Percentiles rank a stretch among this genome's conserved stretches.
Evolutionary conservation across 2,797 vertebrate genomes (phyloP).

Genomic region (Erethizon dorsatum): DNA sequence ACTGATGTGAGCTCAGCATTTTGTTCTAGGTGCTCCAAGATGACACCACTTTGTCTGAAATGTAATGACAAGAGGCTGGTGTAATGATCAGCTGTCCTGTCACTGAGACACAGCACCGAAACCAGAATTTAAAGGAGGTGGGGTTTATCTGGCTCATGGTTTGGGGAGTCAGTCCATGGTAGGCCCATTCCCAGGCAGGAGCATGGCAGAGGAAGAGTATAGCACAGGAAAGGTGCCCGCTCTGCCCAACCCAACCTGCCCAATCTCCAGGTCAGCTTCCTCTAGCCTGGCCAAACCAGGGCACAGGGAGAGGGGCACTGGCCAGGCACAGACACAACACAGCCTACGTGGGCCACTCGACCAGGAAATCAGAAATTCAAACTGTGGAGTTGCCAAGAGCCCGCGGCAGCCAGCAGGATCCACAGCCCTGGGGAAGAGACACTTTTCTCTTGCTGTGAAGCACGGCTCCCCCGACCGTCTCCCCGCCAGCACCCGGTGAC

Average conservation of each 20-base stretch:
- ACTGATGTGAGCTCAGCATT: not conserved
- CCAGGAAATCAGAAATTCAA: not conserved
- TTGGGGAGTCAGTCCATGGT: not conserved
- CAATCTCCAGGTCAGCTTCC: not conserved
- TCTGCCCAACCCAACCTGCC: not conserved
- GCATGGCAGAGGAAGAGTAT: not conserved
- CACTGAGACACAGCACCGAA: not conserved
- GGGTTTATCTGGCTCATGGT: not conserved
- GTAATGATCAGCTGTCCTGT: not conserved
- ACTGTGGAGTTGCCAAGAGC: rapidly evolving
- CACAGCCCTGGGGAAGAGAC: not conserved
- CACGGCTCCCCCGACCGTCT: not conserved
- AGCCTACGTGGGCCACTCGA: not conserved
- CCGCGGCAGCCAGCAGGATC: rapidly evolving
- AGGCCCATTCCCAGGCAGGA: not conserved
- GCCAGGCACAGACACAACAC: rapidly evolving
- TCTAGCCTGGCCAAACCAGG: not conserved
- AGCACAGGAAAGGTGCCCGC: not conserved
- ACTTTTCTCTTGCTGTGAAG: not conserved
- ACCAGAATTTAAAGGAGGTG: not conserved
- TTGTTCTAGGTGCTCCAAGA: not conserved
- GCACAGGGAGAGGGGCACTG: not conserved
- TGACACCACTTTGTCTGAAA: not conserved
- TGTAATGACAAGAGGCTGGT: not conserved
- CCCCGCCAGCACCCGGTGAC: not conserved